Evolutionary conservation across 2,888 invertebrate species (phyloP).

Genomic region (Strigamia crassipes): DNA sequence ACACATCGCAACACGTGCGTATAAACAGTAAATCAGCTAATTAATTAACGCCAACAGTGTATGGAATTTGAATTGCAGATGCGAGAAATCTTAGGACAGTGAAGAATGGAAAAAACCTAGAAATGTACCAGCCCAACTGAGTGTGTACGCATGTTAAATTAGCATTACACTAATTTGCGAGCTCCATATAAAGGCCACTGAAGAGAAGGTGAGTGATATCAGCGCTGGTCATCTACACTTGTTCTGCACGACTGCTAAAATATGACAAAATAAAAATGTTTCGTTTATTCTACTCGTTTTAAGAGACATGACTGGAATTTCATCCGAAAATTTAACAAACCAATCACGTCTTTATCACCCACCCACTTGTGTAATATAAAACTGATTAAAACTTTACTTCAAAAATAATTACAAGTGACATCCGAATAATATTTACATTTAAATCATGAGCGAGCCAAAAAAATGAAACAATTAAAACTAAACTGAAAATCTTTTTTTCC

Average conservation of each 20-base stretch:
- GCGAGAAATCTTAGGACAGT: background rate
- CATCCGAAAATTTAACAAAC: background rate
- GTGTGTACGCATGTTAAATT: conserved; percentile 39
- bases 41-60: conserved; percentile 12
- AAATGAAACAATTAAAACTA: background rate
- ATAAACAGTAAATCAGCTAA: conserved; percentile 23
- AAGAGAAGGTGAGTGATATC: conserved; percentile 37
- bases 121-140: conserved; percentile 8
- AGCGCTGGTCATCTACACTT: conserved; percentile 30
- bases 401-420: conserved; percentile 17
- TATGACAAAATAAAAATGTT: conserved; percentile 36
- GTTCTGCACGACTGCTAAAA: conserved; percentile 28
- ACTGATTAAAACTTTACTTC: background rate
- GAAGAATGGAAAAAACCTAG: background rate
- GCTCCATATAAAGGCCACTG: conserved; percentile 37
- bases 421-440: conserved; percentile 28
- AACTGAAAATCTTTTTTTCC: background rate
- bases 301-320: conserved; percentile 31
- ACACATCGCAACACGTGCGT: conserved; percentile 17
- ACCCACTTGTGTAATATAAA: conserved; percentile 18
- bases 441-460: background rate
- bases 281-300: conserved; percentile 31
- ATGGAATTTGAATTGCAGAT: conserved; percentile 18
- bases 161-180: conserved; percentile 38
- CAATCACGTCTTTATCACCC: conserved; percentile 31